Conservation (phyloP, 2,113 vertebrate genomes). For the Phoxinus phoxinus region DNA sequence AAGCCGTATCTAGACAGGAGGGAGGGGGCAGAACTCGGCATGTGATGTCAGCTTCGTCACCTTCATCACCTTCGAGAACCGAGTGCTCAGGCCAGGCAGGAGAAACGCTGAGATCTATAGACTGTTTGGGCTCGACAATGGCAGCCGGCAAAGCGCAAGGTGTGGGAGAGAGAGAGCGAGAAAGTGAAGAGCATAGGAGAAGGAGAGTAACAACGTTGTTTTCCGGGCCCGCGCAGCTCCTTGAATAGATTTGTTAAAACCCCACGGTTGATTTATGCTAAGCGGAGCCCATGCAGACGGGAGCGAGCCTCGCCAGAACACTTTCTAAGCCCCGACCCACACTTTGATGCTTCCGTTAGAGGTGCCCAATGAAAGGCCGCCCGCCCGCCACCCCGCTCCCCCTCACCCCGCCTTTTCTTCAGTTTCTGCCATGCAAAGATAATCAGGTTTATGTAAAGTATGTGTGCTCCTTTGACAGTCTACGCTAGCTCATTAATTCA, state of each 20-base stretch:
- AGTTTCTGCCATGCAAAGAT: conserved; percentile 99
- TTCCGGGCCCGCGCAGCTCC: conserved; percentile 71
- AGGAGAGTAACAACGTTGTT: conserved; percentile 77
- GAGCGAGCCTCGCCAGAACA: conserved; percentile 75
- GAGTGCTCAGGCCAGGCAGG: conserved; percentile 70
- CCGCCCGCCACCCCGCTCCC: conserved; percentile 56
- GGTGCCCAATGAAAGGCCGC: conserved; percentile 83
- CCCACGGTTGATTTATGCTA: conserved; percentile 88
- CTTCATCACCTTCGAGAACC: conserved; percentile 71
- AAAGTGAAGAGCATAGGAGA: conserved; percentile 30
- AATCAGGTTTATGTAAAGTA: conserved; percentile 99
- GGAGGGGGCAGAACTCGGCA: conserved; percentile 63
- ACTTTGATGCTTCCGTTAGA: conserved; percentile 86
- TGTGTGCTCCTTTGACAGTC: conserved; percentile 99
- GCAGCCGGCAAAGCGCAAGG: conserved; percentile 74
- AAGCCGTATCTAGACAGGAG: background rate
- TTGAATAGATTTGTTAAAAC: conserved; percentile 96
- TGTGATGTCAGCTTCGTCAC: conserved; percentile 66
- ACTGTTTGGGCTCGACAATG: conserved; percentile 81
- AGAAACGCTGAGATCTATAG: conserved; percentile 75
- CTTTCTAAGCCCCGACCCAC: conserved; percentile 76
- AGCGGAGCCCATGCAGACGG: conserved; percentile 81
- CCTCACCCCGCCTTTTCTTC: conserved; percentile 65
- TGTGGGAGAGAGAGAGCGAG: conserved; percentile 41
- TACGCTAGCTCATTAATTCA: conserved; percentile 99